Evolutionary conservation across 1,140 invertebrate genomes (phyloP), one percentile per base, ranked within the genome.

Genomic region (Cotesia vestalis): DNA sequence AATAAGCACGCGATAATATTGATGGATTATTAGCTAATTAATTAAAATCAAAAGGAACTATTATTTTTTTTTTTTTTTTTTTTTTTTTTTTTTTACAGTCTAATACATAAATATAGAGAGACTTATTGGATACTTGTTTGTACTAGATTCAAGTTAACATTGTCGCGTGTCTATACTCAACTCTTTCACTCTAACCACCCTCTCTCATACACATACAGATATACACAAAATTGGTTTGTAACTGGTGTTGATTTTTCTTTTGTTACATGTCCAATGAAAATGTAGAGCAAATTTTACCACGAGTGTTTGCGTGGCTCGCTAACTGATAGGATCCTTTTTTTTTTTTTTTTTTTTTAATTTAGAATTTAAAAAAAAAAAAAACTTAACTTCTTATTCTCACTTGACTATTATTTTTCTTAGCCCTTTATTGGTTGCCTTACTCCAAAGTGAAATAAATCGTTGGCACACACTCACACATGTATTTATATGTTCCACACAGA

Each of bases 61-160:
- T 2, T 2, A 2, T 27, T 27, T 27, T 27, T 27, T 27, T 27
- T 27, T 27, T 27, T 27, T 27, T 3, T 27, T 27, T 27, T 27
- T 27, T 27, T 27, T 27, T 27, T 27, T 27, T 27, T 27, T 27
- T 27, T 27, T 3, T 2, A 2, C 27, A 27, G 27, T 3, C 27
- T 27, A 27, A 27, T 27, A 1, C 3, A 27, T 27, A 27, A 12
- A 40, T 12, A 51, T 53, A 52, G 46, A 66, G 52, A 66, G 63
- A 66, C 63, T 66, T 66, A 66, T 66, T 66, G 52, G 63, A 66
- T 46, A 66, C 61, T 63, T 36, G 63, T 66, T 67, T 67, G 51
- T 51, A 55, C 51, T 67, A 40, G 27, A 67, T 67, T 67, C 66
- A 27, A 46, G 12, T 67, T 67, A 55, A 67, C 52, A 67, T 67